These are phyloP conservation scores for Glaucidium brasilianum DNA, from an alignment of 2,113 vertebrate genomes.

Conservation along the genomic window DNA sequence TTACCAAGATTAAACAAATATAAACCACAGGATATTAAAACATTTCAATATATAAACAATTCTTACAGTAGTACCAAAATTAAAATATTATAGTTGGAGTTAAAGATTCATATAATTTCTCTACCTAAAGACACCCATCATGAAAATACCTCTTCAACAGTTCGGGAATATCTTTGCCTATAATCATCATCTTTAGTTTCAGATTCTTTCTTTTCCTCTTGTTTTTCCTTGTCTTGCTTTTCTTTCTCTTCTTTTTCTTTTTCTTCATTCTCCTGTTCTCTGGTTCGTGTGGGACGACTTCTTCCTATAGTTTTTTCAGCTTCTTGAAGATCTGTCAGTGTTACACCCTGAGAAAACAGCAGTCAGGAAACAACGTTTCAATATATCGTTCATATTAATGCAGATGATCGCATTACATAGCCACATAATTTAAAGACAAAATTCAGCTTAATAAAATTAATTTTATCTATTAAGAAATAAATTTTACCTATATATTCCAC, in stretches of 20 bases:
- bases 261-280: conserved; percentile 92
- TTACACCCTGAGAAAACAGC: conserved; percentile 85
- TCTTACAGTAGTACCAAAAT: background rate
- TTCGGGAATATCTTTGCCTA: conserved; percentile 87
- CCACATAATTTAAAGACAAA: background rate
- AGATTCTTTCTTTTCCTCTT: conserved; percentile 92
- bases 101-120: conserved; percentile 13
- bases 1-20: background rate
- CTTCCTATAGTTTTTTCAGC: conserved; percentile 96
- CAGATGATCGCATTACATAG: background rate
- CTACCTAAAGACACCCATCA: conserved; percentile 16
- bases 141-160: conserved; percentile 87
- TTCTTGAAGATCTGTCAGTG: conserved; percentile 96
- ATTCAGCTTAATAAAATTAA: background rate
- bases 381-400: background rate
- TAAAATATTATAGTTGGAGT: background rate
- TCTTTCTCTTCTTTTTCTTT: conserved; percentile 92
- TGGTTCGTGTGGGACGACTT: conserved; percentile 83
- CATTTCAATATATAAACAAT: background rate
- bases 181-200: conserved; percentile 95
- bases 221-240: conserved; percentile 93
- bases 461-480: background rate
- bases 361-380: background rate
- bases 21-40: background rate
- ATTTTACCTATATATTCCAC: background rate